Evolutionary conservation across 2,797 vertebrate species (phyloP), one percentile per base, ranked within the genome.

Genomic region (Eulemur rubriventer): DNA sequence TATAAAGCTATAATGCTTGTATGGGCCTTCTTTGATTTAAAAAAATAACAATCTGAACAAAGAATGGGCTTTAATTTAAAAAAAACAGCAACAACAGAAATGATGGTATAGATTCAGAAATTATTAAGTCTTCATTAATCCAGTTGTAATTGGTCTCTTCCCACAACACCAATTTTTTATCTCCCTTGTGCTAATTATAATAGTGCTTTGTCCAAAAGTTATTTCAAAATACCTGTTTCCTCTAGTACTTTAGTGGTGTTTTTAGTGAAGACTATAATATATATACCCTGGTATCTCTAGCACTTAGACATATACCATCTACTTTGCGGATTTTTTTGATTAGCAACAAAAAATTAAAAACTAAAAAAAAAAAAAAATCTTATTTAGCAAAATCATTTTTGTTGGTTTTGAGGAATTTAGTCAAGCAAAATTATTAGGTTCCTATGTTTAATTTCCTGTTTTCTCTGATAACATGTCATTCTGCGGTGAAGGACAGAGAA

Each of bases 371-470:
- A 20, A 24, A 72, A 35, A 88, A 50, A 55, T 72, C 4, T 72
- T 57, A 33, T n/a, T 65, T 72, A 38, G 22, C 18, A 50, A 90
- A 87, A n/a, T 59, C 20, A 79, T 86, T 91, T 59, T 72, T 18
- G 33, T 46, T 89, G 63, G 7, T 33, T 89, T 73, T 35, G 30
- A 48, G 18, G 59, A 85, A 38, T 76, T 50, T 35, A 55, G 28
- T 57, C 14, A 50, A 93, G 30, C 6, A 55, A 94, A 91, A 88
- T 67, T 61, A 88, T 14, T 52, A 26, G 9, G 50, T 48, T 82
- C 55, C 17, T 86, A 50, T 69, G 57, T 93, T 84, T 52, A 67
- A 95, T 91, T 83, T 91, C 65, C 59, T 89, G 35, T 67, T 83
- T 97, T 69, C 55, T 41, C 28, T 88, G 50, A 93, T n/a, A 80